phyloP scores from a whole-genome alignment of 2,113 vertebrate genomes.

The Vireo altiloquus region DNA sequence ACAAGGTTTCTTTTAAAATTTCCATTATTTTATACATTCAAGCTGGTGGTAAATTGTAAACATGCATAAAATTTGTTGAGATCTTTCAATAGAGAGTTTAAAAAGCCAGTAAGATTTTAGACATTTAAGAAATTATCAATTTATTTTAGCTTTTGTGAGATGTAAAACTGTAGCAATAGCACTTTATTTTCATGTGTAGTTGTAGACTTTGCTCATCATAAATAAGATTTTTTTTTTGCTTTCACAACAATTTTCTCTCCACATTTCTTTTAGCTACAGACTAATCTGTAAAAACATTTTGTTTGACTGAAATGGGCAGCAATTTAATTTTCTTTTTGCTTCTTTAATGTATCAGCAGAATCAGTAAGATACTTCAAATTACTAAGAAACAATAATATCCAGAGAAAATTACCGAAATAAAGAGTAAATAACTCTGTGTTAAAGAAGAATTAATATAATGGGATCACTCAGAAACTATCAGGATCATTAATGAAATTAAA shows the following conservation, averaged over 20 bases:
- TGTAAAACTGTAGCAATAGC: neutral
- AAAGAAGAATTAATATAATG: slow-evolving; percentile 53
- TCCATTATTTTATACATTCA: neutral
- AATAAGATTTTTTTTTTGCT: slow-evolving; percentile 13
- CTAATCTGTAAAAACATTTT: slow-evolving; percentile 47
- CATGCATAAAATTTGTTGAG: slow-evolving; percentile 12
- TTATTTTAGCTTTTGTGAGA: slow-evolving; percentile 1
- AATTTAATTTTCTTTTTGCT: slow-evolving; percentile 43
- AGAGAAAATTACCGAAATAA: slow-evolving; percentile 52
- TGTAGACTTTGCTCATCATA: neutral
- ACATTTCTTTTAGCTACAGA: slow-evolving; percentile 2
- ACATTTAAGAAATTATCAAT: neutral
- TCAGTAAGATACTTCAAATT: slow-evolving; percentile 33
- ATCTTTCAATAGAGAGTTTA: slow-evolving; percentile 10
- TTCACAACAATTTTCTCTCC: slow-evolving; percentile 16
- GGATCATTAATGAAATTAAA: slow-evolving; percentile 54
- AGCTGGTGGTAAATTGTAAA: slow-evolving; percentile 13
- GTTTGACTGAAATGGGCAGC: slow-evolving; percentile 33
- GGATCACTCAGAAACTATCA: slow-evolving; percentile 32
- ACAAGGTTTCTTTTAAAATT: neutral
- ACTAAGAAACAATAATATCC: slow-evolving; percentile 36
- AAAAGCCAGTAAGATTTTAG: slow-evolving; percentile 13
- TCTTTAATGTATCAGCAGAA: slow-evolving; percentile 47
- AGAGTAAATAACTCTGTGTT: slow-evolving; percentile 59
- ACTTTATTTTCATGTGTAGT: neutral